These are phyloP conservation scores for Oreochromis niloticus DNA, from an alignment of 2,113 vertebrate species.

Conservation along the genomic window DNA sequence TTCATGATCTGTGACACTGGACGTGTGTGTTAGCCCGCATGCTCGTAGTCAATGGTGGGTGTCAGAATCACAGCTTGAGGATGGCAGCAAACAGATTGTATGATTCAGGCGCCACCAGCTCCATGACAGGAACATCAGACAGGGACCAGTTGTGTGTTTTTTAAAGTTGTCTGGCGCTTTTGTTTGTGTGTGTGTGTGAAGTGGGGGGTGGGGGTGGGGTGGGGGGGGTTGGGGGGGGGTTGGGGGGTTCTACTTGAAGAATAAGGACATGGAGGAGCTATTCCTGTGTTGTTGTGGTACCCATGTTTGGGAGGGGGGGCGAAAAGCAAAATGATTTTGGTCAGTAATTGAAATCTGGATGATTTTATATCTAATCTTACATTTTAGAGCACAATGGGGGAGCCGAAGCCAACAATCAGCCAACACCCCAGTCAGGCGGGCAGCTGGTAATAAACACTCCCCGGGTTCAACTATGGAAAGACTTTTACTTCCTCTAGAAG, in stretches of 20 bases:
- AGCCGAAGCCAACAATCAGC: not conserved
- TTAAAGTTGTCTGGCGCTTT: not conserved
- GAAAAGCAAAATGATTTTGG: not conserved
- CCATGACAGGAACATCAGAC: constrained; percentile 15
- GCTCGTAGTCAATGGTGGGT: constrained; percentile 8
- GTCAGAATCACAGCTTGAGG: constrained; percentile 44
- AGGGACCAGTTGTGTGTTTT: not conserved
- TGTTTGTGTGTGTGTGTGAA: not conserved
- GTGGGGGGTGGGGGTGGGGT: no score
- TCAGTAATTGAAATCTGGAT: not conserved
- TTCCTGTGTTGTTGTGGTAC: not conserved
- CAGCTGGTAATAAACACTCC: not conserved
- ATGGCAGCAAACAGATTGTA: constrained; percentile 61
- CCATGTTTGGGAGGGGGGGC: not conserved
- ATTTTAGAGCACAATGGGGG: not conserved
- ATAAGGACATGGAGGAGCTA: not conserved
- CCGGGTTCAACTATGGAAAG: not conserved
- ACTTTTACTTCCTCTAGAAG: not conserved
- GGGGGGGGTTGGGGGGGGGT: no score
- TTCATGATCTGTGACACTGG: not conserved
- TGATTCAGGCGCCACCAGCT: constrained; percentile 27
- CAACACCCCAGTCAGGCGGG: not conserved
- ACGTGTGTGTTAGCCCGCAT: not conserved
- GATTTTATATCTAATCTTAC: not conserved
- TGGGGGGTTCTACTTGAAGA: not conserved